Conservation (phyloP, 2,797 vertebrate genomes). For the Iguana delicatissima region DNA sequence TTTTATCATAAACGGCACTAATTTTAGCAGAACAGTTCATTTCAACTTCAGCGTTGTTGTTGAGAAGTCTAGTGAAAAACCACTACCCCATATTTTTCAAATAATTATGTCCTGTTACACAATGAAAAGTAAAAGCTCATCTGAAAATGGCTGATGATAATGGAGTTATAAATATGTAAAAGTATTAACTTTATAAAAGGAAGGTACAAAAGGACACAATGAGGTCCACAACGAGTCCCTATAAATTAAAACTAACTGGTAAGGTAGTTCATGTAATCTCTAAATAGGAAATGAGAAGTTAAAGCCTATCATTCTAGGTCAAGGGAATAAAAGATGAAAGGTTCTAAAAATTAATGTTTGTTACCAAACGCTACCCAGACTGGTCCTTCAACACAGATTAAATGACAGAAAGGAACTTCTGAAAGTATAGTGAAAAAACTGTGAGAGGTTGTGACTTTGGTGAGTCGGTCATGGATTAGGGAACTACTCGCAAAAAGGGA, state of each 20-base stretch:
- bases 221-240: not conserved
- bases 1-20: not conserved
- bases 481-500: no score
- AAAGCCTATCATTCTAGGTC: no score
- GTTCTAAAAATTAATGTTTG: no score
- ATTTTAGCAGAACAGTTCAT: not conserved
- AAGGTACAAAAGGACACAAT: not conserved
- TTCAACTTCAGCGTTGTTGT: not conserved
- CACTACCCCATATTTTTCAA: not conserved
- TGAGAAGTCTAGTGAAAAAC: not conserved
- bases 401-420: no score
- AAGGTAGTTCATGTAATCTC: no score
- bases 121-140: not conserved
- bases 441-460: no score
- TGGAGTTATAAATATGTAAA: not conserved
- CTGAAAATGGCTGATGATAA: not conserved
- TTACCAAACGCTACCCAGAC: no score
- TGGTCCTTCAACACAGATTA: no score
- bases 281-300: no score
- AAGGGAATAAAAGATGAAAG: no score
- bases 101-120: not conserved
- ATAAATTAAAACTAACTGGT: not conserved
- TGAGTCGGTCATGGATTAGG: no score
- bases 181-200: not conserved
- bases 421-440: no score